Evolutionary conservation across 2,888 invertebrate species (phyloP), one percentile per base, ranked within the genome.

Genomic region (Tachina lurida): DNA sequence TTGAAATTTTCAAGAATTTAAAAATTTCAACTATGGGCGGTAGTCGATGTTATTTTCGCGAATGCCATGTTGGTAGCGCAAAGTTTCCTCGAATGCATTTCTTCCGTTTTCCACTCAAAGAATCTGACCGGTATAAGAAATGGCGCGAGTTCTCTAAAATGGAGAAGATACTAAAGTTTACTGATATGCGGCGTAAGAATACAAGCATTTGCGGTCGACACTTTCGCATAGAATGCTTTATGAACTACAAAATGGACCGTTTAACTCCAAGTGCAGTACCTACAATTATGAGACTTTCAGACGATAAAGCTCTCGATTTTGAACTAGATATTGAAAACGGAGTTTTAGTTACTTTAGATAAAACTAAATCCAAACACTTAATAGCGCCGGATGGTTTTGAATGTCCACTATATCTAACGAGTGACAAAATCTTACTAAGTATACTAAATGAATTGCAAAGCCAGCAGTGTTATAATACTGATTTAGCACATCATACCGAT

Each of bases 201-300:
- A 93, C 93, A 88, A 93, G 93, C 0, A 90, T 94, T 10, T 94
- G 94, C 88, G 93, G 93, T 13, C 87, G 92, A 5, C 94, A 94
- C 88, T 94, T 94, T 89, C 93, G 93, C 75, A 90, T 92, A 13
- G 93, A 93, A 84, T 93, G 91, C 87, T 94, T 94, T 87, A 92
- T 93, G 92, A 93, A 93, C 88, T 91, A 92, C 89, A 89, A 93
- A 92, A 89, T 90, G 87, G 93, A 94, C 67, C 89, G 94, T 10
- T 89, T 94, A 17, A 89, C 93, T 0, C 92, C 93, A 58, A 78
- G 10, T 9, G 94, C 94, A 3, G 87, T 93, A 7, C 94, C 94
- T 2, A 94, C 94, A 2, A 78, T 94, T 12, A 73, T 88, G 3
- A 89, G 91, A 0, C 79, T 91, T 7, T 92, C 87, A 43, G 87